Evolutionary conservation across 1,140 invertebrate genomes (phyloP).

Genomic region (Pectinophora gossypiella): DNA sequence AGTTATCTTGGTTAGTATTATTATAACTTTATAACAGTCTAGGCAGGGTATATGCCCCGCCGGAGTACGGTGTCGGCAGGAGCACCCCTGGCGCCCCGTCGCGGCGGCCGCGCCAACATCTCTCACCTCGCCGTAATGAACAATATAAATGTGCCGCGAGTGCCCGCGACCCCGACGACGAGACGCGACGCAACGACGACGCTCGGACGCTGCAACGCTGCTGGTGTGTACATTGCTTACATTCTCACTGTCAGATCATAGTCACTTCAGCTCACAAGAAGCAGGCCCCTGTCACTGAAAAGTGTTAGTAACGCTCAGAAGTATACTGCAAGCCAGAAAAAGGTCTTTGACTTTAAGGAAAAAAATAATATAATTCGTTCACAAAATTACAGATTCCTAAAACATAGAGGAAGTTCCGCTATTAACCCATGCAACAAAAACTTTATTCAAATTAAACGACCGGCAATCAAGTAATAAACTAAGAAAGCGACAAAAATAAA

Average conservation of each 20-base stretch:
- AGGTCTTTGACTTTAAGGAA: background rate
- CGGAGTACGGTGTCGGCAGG: no score
- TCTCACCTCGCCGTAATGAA: slow-evolving; percentile 69
- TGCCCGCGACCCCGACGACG: slow-evolving; percentile 14
- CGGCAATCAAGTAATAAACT: slow-evolving; percentile 28
- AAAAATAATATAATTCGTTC: background rate
- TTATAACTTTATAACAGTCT: no score
- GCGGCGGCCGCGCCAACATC: slow-evolving; percentile 60
- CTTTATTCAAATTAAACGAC: slow-evolving; percentile 32
- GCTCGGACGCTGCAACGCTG: no score
- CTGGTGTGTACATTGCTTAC: no score
- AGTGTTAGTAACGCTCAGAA: no score
- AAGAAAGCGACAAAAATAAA: slow-evolving; percentile 40
- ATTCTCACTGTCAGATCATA: no score
- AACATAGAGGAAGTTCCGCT: slow-evolving; percentile 6
- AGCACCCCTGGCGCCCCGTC: slow-evolving; percentile 50
- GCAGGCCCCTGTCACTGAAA: no score
- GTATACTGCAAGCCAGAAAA: no score
- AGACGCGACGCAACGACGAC: slow-evolving; percentile 20
- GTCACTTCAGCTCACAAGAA: no score
- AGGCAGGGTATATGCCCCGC: no score
- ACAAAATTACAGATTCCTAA: background rate
- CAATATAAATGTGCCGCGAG: slow-evolving; percentile 62
- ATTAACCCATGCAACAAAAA: slow-evolving; percentile 15
- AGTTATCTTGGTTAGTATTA: no score